Evolutionary conservation across 2,797 vertebrate species (phyloP).

Genomic region (Manis javanica): DNA sequence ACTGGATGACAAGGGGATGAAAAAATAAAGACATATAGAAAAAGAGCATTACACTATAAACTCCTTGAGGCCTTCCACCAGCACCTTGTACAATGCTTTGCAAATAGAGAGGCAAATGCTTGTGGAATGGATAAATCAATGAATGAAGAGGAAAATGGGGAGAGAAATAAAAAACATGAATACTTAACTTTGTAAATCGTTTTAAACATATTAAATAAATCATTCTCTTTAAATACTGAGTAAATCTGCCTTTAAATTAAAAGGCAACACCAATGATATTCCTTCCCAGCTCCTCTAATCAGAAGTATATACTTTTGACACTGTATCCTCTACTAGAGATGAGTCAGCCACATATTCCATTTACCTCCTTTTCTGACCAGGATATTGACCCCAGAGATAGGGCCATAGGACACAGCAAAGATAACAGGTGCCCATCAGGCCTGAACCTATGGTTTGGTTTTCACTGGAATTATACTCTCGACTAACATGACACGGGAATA

Average conservation of each 20-base stretch:
- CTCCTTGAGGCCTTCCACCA: background rate
- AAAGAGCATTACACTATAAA: background rate
- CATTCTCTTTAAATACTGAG: conserved; percentile 16
- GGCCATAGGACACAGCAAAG: background rate
- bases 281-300: background rate
- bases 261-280: background rate
- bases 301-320: background rate
- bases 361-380: background rate
- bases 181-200: background rate
- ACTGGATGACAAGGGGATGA: background rate
- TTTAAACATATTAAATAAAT: background rate
- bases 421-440: background rate
- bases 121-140: background rate
- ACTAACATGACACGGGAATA: background rate
- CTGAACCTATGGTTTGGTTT: background rate
- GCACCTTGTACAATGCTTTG: background rate
- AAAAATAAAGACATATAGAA: background rate
- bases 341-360: background rate
- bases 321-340: background rate
- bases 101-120: background rate
- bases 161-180: background rate
- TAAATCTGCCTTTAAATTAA: background rate
- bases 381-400: background rate
- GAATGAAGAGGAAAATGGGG: background rate
- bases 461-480: background rate